These are phyloP conservation scores for Platycnemis pennipes DNA, from an alignment of 2,888 invertebrate species.

Conservation along the genomic window DNA sequence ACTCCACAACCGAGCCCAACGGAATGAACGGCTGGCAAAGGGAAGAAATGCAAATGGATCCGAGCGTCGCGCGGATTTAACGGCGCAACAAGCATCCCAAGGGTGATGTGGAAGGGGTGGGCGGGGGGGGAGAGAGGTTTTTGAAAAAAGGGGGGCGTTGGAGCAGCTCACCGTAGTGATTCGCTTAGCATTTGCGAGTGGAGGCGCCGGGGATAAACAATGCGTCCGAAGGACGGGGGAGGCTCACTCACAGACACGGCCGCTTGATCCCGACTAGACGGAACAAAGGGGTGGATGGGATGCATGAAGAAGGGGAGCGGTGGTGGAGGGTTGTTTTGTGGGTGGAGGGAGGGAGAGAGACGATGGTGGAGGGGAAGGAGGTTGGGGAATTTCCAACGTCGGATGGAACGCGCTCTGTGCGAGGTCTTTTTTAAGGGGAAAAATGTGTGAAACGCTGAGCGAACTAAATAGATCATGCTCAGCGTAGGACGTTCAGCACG, in stretches of 20 bases:
- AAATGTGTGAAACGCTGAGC: too few relatives aligned
- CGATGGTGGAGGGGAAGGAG: not conserved
- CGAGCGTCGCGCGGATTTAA: not conserved
- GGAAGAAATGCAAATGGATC: not conserved
- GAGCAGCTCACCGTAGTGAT: not conserved
- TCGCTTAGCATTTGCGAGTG: not conserved
- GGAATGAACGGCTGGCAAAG: not conserved
- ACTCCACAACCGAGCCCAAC: not conserved
- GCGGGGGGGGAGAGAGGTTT: not conserved
- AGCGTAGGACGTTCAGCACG: too few relatives aligned
- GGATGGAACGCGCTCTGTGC: too few relatives aligned
- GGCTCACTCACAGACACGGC: not conserved
- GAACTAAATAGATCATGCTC: too few relatives aligned
- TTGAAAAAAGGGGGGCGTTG: not conserved
- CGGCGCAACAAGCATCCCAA: not conserved
- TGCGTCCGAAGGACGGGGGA: not conserved
- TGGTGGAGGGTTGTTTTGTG: not conserved
- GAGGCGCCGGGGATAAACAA: not conserved
- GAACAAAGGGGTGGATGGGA: not conserved
- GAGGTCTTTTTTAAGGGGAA: too few relatives aligned
- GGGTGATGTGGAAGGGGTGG: not conserved
- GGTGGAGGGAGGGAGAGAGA: too few relatives aligned
- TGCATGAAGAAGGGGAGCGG: not conserved
- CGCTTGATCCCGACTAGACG: not conserved
- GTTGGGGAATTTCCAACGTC: not conserved